Conservation (phyloP, 2,797 vertebrate genomes). For the Austrolebias charrua region DNA sequence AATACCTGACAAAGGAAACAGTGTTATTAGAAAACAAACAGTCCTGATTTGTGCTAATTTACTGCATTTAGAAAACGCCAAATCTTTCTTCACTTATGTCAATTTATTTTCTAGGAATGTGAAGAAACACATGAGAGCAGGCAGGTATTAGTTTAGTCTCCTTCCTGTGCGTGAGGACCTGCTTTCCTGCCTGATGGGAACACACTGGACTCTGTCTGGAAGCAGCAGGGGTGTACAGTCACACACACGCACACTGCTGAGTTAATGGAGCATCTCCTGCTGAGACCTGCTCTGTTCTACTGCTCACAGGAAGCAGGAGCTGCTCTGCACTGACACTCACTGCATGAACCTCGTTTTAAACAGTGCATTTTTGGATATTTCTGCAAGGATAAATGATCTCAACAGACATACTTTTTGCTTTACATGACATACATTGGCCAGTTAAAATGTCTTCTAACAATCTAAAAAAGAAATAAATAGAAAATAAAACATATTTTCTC, state of each 20-base stretch:
- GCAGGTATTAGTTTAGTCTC: constrained; percentile 25
- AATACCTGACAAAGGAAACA: constrained; percentile 82
- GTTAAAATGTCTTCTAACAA: too few species aligned
- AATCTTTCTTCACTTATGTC: neutral
- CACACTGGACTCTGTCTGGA: constrained; percentile 44
- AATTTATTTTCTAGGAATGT: neutral
- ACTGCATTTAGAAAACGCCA: neutral
- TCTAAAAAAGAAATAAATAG: too few species aligned
- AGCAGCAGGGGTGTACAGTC: constrained; percentile 59
- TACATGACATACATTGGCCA: too few species aligned
- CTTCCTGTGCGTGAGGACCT: constrained; percentile 35
- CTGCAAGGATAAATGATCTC: constrained; percentile 4
- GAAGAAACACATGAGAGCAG: constrained; percentile 20
- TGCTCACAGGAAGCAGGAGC: constrained; percentile 25
- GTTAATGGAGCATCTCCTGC: constrained; percentile 66
- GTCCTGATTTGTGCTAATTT: neutral
- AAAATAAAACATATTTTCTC: too few species aligned
- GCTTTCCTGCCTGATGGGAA: constrained; percentile 42
- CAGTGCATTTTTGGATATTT: neutral
- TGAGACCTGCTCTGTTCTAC: constrained; percentile 46
- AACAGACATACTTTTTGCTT: neutral
- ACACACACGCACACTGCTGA: constrained; percentile 56
- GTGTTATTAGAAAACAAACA: constrained; percentile 12
- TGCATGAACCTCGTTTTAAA: constrained; percentile 14
- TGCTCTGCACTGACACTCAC: constrained; percentile 16